These are phyloP conservation scores for Eulithis prunata DNA, from an alignment of 2,888 invertebrate species.

Conservation along the genomic window DNA sequence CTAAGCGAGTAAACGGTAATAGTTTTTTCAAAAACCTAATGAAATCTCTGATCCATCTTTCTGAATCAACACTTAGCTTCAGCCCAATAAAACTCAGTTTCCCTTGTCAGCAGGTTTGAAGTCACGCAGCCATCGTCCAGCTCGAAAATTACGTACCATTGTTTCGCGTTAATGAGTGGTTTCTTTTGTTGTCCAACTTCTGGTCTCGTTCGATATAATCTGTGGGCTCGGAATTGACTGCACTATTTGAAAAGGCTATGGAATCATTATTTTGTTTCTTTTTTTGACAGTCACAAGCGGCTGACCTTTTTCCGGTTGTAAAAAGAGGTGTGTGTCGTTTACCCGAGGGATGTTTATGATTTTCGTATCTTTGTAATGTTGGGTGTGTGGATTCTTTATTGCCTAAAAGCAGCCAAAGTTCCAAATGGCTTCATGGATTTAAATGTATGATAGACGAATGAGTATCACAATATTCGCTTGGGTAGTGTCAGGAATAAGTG, in stretches of 20 bases:
- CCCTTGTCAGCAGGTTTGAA: neutral
- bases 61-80: neutral
- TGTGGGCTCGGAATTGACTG: conserved; percentile 16
- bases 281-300: no score
- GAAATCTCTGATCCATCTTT: neutral
- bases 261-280: neutral
- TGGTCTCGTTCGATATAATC: conserved; percentile 22
- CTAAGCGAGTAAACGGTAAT: no score
- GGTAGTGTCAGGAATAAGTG: no score
- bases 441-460: no score
- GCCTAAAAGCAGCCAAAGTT: no score
- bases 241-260: conserved; percentile 23
- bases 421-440: no score
- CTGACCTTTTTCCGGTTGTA: no score
- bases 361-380: no score
- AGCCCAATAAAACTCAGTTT: neutral
- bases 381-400: no score
- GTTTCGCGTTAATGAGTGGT: conserved; percentile 43
- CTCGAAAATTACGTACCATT: conserved; percentile 50
- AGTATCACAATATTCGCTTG: no score
- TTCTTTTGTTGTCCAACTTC: conserved; percentile 35
- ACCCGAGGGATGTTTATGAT: no score
- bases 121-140: conserved; percentile 8
- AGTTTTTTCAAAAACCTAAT: neutral
- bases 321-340: no score